A percentile compares a stretch with the other conserved stretches of the same genome.
phyloP scores from a whole-genome alignment of 2,888 invertebrate genomes.

The Coelinius sp. region DNA sequence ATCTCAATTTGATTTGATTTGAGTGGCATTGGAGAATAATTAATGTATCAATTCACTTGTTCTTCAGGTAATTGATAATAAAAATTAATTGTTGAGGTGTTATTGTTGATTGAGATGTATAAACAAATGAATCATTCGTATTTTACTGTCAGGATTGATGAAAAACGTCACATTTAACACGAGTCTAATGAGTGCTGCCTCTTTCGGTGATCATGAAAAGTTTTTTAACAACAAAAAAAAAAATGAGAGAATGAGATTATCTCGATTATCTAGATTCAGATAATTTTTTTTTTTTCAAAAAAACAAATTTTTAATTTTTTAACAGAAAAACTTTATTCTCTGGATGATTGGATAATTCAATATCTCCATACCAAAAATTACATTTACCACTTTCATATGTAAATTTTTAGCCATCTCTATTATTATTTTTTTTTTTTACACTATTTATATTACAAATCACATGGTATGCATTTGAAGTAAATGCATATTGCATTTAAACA shows the following conservation, averaged over 20 bases:
- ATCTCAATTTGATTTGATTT: neutral
- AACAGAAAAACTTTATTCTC: slow-evolving; percentile 24
- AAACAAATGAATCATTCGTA: neutral
- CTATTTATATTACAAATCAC: slow-evolving; percentile 25
- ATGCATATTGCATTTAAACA: slow-evolving; percentile 13
- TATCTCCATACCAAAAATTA: slow-evolving; percentile 7
- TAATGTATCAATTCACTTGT: neutral
- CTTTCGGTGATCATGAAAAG: neutral
- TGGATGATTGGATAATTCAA: neutral
- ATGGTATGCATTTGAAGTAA: slow-evolving; percentile 8
- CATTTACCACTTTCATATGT: slow-evolving; percentile 13
- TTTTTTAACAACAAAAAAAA: neutral
- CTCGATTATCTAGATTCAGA: too few relatives aligned
- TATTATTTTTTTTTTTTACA: neutral
- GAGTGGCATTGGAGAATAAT: neutral
- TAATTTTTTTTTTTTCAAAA: neutral
- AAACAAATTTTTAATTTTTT: neutral
- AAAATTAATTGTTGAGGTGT: neutral
- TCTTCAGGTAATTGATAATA: neutral
- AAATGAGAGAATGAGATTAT: neutral
- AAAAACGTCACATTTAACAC: neutral
- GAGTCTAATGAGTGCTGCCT: neutral
- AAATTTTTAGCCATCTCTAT: neutral
- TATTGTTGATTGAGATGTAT: neutral
- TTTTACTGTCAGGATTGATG: neutral